phyloP scores from a whole-genome alignment of 2,888 invertebrate species.

The Villa cingulata region DNA sequence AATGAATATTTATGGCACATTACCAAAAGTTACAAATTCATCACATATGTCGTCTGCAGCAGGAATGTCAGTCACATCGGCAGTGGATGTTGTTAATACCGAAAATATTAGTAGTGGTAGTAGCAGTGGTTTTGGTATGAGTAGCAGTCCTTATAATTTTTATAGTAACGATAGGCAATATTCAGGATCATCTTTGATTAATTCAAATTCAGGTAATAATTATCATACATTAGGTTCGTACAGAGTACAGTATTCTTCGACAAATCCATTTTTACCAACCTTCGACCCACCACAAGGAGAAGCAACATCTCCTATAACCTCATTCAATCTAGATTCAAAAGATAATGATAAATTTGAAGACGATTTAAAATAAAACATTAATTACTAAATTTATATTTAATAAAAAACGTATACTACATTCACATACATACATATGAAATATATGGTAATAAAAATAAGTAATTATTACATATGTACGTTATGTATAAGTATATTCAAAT shows the following conservation, averaged over 20 bases:
- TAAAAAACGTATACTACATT: too few species aligned
- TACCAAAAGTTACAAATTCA: constrained; percentile 27
- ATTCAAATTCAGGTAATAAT: constrained; percentile 21
- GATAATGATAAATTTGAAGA: constrained; percentile 34
- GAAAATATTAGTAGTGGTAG: constrained; percentile 12
- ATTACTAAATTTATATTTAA: background rate
- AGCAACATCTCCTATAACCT: constrained; percentile 23
- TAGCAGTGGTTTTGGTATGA: constrained; percentile 29
- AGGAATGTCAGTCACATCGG: constrained; percentile 6
- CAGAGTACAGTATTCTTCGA: constrained; percentile 36
- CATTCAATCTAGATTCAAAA: constrained; percentile 28
- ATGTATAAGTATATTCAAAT: too few species aligned
- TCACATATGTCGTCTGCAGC: constrained; percentile 13
- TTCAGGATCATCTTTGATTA: constrained; percentile 2
- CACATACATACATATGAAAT: too few species aligned
- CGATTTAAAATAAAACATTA: constrained; percentile 28
- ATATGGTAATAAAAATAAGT: too few species aligned
- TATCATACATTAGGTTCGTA: constrained; percentile 36
- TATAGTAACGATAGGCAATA: constrained; percentile 20
- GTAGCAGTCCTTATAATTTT: constrained; percentile 31
- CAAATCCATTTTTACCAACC: constrained; percentile 36
- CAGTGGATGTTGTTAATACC: too few species aligned
- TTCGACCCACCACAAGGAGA: constrained; percentile 28
- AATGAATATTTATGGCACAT: constrained; percentile 33
- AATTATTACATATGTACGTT: too few species aligned